These are phyloP conservation scores for Larimichthys crocea DNA, from an alignment of 2,113 vertebrate genomes.

Conservation along the genomic window DNA sequence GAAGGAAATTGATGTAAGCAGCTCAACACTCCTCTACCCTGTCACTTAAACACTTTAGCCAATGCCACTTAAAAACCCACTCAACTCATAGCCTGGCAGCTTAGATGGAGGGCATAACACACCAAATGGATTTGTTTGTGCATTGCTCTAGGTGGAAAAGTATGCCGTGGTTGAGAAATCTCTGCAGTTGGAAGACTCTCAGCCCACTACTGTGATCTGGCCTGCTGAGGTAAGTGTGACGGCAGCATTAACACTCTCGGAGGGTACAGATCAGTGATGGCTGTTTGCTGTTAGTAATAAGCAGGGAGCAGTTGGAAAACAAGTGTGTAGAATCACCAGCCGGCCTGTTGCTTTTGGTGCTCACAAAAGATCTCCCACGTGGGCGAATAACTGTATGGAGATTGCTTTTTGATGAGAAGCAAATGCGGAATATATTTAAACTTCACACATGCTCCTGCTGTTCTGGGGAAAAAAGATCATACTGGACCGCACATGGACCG, in stretches of 20 bases:
- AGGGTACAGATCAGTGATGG: constrained; percentile 24
- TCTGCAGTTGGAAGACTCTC: constrained; percentile 92
- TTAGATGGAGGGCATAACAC: not conserved
- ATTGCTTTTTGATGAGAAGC: not conserved
- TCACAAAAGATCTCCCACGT: not conserved
- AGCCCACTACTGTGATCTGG: constrained; percentile 91
- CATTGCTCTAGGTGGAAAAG: constrained; percentile 92
- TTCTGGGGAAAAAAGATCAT: not conserved
- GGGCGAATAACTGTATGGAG: too few relatives aligned
- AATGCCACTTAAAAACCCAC: constrained; percentile 4
- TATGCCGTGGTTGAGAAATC: constrained; percentile 97
- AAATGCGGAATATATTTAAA: not conserved
- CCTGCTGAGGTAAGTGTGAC: constrained; percentile 90
- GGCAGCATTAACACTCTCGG: constrained; percentile 13
- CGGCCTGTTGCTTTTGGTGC: not conserved
- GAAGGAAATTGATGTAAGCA: constrained; percentile 97
- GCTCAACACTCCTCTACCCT: not conserved
- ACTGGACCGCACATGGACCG: not conserved
- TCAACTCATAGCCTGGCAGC: not conserved
- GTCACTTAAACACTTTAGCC: constrained; percentile 39
- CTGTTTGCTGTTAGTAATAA: constrained; percentile 24
- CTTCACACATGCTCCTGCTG: constrained; percentile 2
- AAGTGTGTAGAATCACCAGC: not conserved
- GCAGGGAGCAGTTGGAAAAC: not conserved
- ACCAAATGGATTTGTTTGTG: constrained; percentile 29